A percentile compares a stretch with the other conserved stretches of the same genome.
Conservation (phyloP, 2,888 invertebrate genomes). For the Autographa gamma region DNA sequence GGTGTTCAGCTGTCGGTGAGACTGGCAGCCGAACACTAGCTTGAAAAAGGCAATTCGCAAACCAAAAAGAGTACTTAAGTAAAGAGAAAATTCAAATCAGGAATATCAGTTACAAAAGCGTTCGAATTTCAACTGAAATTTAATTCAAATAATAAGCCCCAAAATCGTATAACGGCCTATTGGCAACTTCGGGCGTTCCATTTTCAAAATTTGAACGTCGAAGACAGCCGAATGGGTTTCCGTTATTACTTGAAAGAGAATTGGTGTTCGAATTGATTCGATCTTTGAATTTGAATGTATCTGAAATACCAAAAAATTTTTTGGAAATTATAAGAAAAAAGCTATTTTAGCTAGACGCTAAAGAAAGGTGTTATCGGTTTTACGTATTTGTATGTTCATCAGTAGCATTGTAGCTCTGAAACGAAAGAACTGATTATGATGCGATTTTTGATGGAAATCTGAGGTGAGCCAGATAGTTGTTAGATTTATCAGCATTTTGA, state of each 20-base stretch:
- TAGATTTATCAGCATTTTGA: too few relatives aligned
- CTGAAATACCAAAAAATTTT: too few relatives aligned
- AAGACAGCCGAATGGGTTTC: neutral
- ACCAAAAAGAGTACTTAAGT: neutral
- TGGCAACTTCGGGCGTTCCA: slow-evolving; percentile 5
- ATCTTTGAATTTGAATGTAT: neutral
- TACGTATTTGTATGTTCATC: too few relatives aligned
- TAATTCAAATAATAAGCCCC: slow-evolving; percentile 10
- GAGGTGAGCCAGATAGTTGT: too few relatives aligned
- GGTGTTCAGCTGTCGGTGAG: too few relatives aligned
- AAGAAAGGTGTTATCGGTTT: too few relatives aligned
- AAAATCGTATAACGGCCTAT: slow-evolving; percentile 10
- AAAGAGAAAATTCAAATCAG: slow-evolving; percentile 1
- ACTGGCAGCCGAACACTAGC: too few relatives aligned
- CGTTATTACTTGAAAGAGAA: neutral
- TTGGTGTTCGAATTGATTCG: neutral
- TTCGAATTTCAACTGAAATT: neutral
- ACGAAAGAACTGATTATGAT: too few relatives aligned
- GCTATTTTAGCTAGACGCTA: too few relatives aligned
- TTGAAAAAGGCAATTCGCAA: neutral
- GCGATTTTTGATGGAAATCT: too few relatives aligned
- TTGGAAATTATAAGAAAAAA: too few relatives aligned
- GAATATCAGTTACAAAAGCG: slow-evolving; percentile 6
- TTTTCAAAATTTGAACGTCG: slow-evolving; percentile 15
- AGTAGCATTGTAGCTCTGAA: too few relatives aligned